Percentiles rank a stretch among this genome's conserved stretches.
Conservation (phyloP, 1,140 invertebrate species). For the Lepidotrigona ventralis region DNA sequence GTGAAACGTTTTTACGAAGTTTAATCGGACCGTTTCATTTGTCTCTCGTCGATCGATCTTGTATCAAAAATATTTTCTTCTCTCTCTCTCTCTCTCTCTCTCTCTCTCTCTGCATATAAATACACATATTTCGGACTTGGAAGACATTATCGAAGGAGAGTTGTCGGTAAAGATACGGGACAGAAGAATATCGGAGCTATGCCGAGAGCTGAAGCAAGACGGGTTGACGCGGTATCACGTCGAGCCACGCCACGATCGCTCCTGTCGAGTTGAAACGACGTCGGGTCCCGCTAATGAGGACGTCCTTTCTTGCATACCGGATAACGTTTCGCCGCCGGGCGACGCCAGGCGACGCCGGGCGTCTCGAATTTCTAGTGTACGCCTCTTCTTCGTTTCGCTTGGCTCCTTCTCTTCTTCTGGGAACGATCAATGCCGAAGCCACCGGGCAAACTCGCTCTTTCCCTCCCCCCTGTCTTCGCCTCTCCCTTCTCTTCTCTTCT, state of each 20-base stretch:
- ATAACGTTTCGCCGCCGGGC: constrained; percentile 72
- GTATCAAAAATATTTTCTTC: no score
- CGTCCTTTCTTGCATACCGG: constrained; percentile 74
- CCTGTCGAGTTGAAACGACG: constrained; percentile 49
- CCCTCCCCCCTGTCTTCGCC: constrained; percentile 9
- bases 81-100: rapidly evolving
- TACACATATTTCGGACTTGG: not conserved
- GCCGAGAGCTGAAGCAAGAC: constrained; percentile 5
- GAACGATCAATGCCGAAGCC: constrained; percentile 58
- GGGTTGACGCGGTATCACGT: constrained; percentile 29
- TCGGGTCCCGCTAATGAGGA: constrained; percentile 71
- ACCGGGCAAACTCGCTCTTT: constrained; percentile 45
- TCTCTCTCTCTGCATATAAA: no score
- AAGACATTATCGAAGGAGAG: not conserved
- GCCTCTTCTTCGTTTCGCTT: constrained; percentile 40
- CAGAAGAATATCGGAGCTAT: not conserved
- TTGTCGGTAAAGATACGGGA: not conserved
- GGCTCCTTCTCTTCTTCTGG: constrained; percentile 45
- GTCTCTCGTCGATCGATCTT: no score
- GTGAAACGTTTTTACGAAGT: no score
- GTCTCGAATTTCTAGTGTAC: constrained; percentile 67
- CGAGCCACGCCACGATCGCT: constrained; percentile 30
- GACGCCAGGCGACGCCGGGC: constrained; percentile 69
- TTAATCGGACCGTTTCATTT: no score
- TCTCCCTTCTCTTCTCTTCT: constrained; percentile 19